Conservation (phyloP, 2,113 vertebrate genomes). For the Mustelus asterias region DNA sequence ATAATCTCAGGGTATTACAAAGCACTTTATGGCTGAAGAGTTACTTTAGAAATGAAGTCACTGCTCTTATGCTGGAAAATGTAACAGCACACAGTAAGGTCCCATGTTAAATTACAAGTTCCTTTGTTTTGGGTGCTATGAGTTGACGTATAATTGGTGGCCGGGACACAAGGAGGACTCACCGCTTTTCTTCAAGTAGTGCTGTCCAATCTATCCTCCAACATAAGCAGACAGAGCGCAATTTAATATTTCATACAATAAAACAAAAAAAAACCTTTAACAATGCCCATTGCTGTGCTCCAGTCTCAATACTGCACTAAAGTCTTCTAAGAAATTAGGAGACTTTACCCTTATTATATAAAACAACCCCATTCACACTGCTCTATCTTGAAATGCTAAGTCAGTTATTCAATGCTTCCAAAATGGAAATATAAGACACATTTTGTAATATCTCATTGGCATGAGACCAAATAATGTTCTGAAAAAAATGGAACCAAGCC, state of each 20-base stretch:
- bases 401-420: neutral
- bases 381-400: neutral
- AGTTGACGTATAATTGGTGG: neutral
- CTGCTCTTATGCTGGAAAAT: neutral
- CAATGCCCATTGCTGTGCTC: neutral
- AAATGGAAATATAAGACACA: neutral
- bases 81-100: neutral
- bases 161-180: neutral
- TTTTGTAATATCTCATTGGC: neutral
- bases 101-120: neutral
- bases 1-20: neutral
- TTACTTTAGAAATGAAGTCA: neutral
- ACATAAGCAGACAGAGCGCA: neutral
- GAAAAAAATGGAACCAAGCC: neutral
- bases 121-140: neutral
- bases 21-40: neutral
- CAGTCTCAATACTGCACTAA: neutral
- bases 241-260: neutral
- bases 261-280: neutral
- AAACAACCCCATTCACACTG: neutral
- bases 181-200: neutral
- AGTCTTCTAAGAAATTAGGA: neutral
- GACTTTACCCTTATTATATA: neutral
- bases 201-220: neutral
- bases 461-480: neutral